These are phyloP conservation scores for Pangasius macronema DNA, from an alignment of 2,797 vertebrate species.

Conservation along the genomic window DNA sequence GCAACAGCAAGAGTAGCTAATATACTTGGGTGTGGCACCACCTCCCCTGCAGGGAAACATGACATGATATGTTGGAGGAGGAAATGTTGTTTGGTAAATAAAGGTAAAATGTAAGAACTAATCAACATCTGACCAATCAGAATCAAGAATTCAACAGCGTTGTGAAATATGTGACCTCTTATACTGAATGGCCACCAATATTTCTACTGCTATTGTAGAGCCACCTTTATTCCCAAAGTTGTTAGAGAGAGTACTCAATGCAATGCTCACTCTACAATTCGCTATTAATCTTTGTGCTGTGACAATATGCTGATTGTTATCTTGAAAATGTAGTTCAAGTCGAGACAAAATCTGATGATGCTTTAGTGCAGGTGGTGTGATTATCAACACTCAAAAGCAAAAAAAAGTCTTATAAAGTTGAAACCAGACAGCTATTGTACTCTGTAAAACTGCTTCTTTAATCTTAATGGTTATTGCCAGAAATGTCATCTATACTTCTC, in stretches of 20 bases:
- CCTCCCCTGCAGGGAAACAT: constrained; percentile 68
- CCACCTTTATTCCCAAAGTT: neutral
- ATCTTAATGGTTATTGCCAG: neutral
- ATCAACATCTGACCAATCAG: neutral
- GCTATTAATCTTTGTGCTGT: neutral
- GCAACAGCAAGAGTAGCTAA: too few relatives aligned
- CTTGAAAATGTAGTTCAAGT: neutral
- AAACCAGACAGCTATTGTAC: neutral
- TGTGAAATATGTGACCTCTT: neutral
- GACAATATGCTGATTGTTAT: neutral
- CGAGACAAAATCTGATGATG: neutral
- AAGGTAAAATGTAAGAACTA: neutral
- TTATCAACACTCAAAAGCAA: neutral
- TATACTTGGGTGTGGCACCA: too few relatives aligned
- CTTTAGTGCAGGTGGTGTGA: neutral
- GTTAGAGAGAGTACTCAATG: neutral
- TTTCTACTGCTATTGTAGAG: neutral
- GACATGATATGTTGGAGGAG: neutral
- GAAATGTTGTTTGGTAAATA: neutral
- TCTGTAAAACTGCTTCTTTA: neutral
- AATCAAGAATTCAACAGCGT: neutral
- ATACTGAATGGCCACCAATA: neutral
- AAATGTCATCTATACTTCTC: neutral
- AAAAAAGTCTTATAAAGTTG: neutral
- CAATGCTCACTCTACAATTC: neutral